These are phyloP conservation scores for Dasyprocta punctata DNA, from an alignment of 2,113 vertebrate genomes.

Conservation along the genomic window DNA sequence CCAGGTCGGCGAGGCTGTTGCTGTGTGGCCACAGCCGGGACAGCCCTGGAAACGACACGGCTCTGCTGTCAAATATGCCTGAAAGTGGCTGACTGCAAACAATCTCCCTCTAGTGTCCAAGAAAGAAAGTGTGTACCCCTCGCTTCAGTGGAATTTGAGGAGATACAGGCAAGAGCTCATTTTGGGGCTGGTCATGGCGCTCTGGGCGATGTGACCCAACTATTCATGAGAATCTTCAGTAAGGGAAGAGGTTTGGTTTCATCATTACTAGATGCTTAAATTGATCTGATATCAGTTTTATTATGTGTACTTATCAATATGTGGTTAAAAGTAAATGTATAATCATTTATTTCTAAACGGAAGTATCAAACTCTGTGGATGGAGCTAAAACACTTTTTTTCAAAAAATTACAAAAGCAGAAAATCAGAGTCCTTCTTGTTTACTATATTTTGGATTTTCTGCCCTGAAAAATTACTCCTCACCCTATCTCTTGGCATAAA, in stretches of 20 bases:
- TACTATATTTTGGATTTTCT: slow-evolving; percentile 16
- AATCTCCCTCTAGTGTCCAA: slow-evolving; percentile 74
- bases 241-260: not conserved
- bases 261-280: not conserved
- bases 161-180: not conserved
- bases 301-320: not conserved
- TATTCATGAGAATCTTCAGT: not conserved
- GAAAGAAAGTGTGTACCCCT: not conserved
- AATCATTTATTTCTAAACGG: not conserved
- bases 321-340: not conserved
- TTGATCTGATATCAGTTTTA: not conserved
- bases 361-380: not conserved
- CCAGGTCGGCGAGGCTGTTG: not conserved
- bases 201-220: no score
- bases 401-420: not conserved
- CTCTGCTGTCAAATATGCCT: not conserved
- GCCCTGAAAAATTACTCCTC: not conserved
- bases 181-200: not conserved
- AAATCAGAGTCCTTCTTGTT: not conserved
- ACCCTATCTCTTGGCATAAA: not conserved
- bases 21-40: accelerated
- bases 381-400: not conserved
- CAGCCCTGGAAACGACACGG: not conserved
- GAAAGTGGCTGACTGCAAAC: not conserved
- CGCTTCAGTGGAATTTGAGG: not conserved